These are phyloP conservation scores for Polyergus mexicanus DNA, from an alignment of 1,140 invertebrate genomes.

Conservation along the genomic window DNA sequence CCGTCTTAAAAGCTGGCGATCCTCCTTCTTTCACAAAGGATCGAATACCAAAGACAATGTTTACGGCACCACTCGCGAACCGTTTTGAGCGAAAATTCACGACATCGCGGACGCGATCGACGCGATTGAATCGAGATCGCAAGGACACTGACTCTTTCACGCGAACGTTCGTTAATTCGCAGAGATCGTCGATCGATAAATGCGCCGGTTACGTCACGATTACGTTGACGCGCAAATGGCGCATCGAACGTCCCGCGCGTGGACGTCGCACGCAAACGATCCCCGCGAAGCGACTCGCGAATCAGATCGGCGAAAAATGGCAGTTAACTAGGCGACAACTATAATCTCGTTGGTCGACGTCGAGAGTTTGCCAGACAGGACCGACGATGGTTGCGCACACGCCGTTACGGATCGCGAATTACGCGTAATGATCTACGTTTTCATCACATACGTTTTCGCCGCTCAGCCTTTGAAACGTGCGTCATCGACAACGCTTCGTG, in stretches of 20 bases:
- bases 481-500: background rate
- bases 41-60: background rate
- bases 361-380: background rate
- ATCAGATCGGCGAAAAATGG: background rate
- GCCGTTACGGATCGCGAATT: conserved; percentile 6
- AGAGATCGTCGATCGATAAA: background rate
- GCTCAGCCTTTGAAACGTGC: background rate
- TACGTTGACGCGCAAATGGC: too few relatives aligned
- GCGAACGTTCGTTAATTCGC: background rate
- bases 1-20: background rate
- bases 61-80: background rate
- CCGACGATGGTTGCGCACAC: background rate
- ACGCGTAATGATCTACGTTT: conserved; percentile 12
- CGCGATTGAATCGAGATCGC: background rate
- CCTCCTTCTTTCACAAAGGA: background rate
- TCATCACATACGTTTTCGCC: background rate
- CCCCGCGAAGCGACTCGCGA: background rate
- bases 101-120: conserved; percentile 36
- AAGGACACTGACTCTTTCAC: conserved; percentile 18
- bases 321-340: background rate
- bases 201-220: background rate
- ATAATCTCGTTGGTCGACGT: background rate
- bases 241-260: too few relatives aligned
- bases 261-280: background rate
- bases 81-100: conserved; percentile 24